Evolutionary conservation across 35 echinoderm and acorn worm species (phyloP).

Genomic region (Stichopus chloronotus): DNA sequence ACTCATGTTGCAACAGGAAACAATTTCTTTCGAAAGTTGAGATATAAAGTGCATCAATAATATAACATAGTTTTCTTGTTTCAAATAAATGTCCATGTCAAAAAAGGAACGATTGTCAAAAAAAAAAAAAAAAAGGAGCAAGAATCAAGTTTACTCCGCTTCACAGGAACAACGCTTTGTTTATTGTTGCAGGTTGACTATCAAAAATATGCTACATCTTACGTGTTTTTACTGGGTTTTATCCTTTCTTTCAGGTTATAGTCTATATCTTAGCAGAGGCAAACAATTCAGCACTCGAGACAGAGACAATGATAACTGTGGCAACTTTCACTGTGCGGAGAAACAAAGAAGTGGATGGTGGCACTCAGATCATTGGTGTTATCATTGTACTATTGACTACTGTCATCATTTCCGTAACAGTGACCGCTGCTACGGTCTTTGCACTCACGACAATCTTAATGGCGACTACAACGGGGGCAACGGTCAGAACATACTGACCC

Average conservation of each 20-base stretch:
- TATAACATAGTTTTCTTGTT: no score
- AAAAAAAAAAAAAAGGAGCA: no score
- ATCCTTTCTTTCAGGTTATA: background rate
- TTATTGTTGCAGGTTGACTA: no score
- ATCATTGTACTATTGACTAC: background rate
- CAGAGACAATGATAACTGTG: background rate
- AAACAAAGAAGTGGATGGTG: background rate
- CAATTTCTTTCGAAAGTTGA: no score
- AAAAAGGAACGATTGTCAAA: no score
- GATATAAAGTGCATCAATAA: no score
- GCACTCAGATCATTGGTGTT: background rate
- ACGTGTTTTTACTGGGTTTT: background rate
- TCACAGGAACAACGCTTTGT: no score
- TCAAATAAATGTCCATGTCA: no score
- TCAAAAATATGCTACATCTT: no score
- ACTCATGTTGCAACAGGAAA: no score
- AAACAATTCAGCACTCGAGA: background rate
- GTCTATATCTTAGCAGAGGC: background rate
- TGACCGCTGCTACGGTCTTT: background rate
- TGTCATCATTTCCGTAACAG: background rate
- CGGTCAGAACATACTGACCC: background rate
- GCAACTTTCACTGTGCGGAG: background rate
- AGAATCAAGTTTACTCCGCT: no score
- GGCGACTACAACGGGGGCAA: background rate
- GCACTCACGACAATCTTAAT: background rate